phyloP scores from a whole-genome alignment of 2,888 invertebrate genomes.

The Hirtodrosophila confusa region DNA sequence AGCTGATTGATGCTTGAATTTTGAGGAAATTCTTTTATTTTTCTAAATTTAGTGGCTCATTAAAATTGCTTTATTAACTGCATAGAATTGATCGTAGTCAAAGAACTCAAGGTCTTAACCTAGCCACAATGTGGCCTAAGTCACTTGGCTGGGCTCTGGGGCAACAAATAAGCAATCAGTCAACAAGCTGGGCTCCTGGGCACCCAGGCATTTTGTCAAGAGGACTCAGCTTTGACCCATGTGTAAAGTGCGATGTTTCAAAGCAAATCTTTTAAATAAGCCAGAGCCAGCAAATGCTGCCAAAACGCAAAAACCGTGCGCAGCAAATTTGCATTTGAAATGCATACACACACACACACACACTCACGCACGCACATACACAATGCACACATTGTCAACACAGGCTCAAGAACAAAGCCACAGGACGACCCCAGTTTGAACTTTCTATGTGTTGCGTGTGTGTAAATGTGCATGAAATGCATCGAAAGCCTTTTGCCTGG shows the following conservation, averaged over 20 bases:
- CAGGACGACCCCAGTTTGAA: conserved; percentile 35
- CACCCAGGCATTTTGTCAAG: conserved; percentile 63
- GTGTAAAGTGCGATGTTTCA: conserved; percentile 63
- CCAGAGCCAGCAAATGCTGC: conserved; percentile 53
- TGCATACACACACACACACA: conserved; percentile 22
- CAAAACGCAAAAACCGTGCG: conserved; percentile 46
- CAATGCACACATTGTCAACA: conserved; percentile 49
- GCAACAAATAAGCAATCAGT: conserved; percentile 61
- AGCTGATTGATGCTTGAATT: conserved; percentile 20
- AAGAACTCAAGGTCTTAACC: background rate
- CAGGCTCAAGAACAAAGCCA: conserved; percentile 61
- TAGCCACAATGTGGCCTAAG: conserved; percentile 42
- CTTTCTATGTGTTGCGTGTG: conserved; percentile 33
- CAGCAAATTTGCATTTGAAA: conserved; percentile 69
- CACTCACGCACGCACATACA: conserved; percentile 10
- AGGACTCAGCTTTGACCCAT: conserved; percentile 67
- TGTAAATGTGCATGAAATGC: conserved; percentile 60
- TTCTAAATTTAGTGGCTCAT: too few relatives aligned
- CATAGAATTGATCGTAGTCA: background rate
- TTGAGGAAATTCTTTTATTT: background rate
- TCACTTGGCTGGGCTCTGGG: conserved; percentile 19
- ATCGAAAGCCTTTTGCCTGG: conserved; percentile 36
- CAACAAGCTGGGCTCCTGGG: conserved; percentile 24
- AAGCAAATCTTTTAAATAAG: conserved; percentile 76
- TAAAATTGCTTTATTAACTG: background rate